phyloP scores from a whole-genome alignment of 2,113 vertebrate species.

The Lutjanus erythropterus region DNA sequence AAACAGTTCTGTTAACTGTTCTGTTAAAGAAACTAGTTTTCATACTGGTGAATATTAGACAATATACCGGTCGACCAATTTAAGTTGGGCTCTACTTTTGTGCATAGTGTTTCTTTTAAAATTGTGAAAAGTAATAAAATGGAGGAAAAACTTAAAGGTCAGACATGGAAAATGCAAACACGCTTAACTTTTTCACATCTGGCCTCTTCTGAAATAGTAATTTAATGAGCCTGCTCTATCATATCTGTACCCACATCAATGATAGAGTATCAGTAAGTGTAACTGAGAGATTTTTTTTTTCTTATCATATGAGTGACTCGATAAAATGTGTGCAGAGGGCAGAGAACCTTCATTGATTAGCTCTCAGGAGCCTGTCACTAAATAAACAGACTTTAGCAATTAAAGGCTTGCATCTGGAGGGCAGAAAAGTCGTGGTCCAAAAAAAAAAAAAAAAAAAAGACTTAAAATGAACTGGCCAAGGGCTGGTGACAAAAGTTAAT shows the following conservation, averaged over 20 bases:
- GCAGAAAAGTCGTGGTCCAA: not conserved
- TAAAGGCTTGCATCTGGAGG: not conserved
- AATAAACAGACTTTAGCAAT: not conserved
- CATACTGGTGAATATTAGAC: no score
- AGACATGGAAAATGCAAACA: no score
- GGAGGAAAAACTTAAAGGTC: no score
- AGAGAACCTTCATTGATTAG: not conserved
- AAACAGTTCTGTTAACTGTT: no score
- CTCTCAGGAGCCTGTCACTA: not conserved
- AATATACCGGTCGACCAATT: no score
- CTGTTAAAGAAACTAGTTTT: no score
- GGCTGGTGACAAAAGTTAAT: constrained; percentile 35
- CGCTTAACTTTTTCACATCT: no score
- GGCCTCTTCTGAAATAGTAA: no score
- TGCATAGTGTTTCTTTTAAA: no score
- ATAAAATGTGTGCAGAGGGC: not conserved
- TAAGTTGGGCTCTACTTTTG: no score
- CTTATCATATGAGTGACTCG: not conserved
- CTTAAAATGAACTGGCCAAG: not conserved
- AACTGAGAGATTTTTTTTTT: not conserved
- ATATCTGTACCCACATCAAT: not conserved
- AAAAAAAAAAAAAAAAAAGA: not conserved
- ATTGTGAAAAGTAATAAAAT: no score
- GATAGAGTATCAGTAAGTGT: not conserved
- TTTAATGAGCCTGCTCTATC: no score